phyloP scores from a whole-genome alignment of 2,797 vertebrate genomes.

The Acanthurus lineatus region DNA sequence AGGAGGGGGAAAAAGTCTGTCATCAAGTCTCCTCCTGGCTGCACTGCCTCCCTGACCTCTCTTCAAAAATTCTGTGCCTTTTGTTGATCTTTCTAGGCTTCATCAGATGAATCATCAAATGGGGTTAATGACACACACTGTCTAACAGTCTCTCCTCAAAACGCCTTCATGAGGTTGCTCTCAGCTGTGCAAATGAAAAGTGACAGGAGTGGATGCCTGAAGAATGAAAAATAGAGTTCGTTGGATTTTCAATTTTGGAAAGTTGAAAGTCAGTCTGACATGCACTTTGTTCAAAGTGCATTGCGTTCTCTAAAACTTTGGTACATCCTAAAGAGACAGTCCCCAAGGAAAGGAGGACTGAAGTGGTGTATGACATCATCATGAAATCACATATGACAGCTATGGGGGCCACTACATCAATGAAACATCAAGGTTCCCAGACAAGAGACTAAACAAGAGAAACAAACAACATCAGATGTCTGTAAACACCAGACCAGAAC shows the following conservation, averaged over 20 bases:
- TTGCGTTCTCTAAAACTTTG: neutral
- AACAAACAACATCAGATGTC: neutral
- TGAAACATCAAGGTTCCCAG: too few relatives aligned
- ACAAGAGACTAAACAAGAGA: too few relatives aligned
- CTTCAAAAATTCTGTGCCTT: neutral
- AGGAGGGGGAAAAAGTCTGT: neutral
- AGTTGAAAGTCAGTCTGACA: neutral
- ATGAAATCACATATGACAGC: too few relatives aligned
- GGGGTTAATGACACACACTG: neutral
- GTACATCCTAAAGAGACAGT: too few relatives aligned
- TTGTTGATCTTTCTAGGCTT: neutral
- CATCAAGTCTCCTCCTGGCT: neutral
- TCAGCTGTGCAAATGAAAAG: neutral
- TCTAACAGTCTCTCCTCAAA: neutral
- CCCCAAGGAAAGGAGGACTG: neutral
- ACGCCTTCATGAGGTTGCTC: neutral
- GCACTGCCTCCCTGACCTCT: too few relatives aligned
- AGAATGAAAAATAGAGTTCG: neutral
- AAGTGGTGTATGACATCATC: too few relatives aligned
- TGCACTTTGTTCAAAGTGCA: neutral
- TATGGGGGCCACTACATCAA: too few relatives aligned
- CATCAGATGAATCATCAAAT: neutral
- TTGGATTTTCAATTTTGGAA: neutral
- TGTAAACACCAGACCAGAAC: neutral
- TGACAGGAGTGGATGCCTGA: neutral